A percentile compares a stretch with the other conserved stretches of the same genome.
Evolutionary conservation across 2,888 invertebrate genomes (phyloP).

Genomic region (Elmis aenea): DNA sequence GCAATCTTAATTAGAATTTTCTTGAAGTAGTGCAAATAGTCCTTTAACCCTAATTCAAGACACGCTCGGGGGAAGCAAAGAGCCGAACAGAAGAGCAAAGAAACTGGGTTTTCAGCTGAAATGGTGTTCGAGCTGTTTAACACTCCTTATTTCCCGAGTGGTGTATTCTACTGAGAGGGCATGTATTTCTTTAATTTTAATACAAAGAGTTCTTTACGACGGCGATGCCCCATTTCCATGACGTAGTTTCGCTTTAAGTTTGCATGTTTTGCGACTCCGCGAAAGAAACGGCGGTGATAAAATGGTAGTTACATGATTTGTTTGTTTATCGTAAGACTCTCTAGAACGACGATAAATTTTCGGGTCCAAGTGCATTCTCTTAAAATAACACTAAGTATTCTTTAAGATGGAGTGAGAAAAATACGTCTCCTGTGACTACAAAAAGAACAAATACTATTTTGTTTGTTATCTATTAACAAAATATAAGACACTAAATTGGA

Average conservation of each 20-base stretch:
- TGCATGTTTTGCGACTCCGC: conserved; percentile 4
- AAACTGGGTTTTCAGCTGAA: conserved; percentile 9
- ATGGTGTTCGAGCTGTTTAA: conserved; percentile 17
- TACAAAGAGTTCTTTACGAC: conserved; percentile 12
- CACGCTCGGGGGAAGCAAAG: conserved; percentile 11
- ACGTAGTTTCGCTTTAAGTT: conserved; percentile 8
- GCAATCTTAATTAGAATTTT: conserved; percentile 1
- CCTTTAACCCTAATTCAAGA: conserved; percentile 16
- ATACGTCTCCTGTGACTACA: no score
- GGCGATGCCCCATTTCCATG: conserved; percentile 4
- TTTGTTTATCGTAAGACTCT: no score
- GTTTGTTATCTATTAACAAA: no score
- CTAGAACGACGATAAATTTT: no score
- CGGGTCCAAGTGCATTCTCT: no score
- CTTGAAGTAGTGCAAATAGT: conserved; percentile 10
- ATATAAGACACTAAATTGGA: no score
- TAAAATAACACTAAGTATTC: no score
- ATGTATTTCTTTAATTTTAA: conserved; percentile 19
- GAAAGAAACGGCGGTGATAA: conserved; percentile 1
- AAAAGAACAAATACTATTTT: no score
- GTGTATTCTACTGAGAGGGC: conserved; percentile 14
- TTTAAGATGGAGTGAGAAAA: no score
- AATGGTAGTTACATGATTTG: conserved; percentile 6
- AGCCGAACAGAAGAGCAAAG: conserved; percentile 7
- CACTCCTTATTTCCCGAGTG: conserved; percentile 21